Evolutionary conservation across 2,113 vertebrate species (phyloP).

Genomic region (Leptocoma aspasia): DNA sequence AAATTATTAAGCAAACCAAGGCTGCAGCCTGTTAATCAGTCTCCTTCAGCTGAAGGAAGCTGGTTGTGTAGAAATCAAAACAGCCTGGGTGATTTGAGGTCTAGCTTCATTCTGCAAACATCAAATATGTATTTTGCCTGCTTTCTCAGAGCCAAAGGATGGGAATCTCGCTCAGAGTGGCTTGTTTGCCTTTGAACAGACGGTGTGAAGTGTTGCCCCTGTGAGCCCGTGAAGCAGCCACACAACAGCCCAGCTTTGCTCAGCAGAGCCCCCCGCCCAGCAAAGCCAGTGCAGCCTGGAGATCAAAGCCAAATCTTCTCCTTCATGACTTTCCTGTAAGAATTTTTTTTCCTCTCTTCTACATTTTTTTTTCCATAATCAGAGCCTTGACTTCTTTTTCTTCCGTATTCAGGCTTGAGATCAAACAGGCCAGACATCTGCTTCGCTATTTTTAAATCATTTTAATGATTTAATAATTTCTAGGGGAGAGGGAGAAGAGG

Average conservation of each 20-base stretch:
- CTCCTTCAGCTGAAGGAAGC: conserved; percentile 36
- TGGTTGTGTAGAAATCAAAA: conserved; percentile 15
- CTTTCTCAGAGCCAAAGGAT: conserved; percentile 9
- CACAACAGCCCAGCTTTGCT: neutral
- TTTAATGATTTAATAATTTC: conserved; percentile 61
- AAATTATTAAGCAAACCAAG: conserved; percentile 12
- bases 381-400: conserved; percentile 61
- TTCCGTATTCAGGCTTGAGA: conserved; percentile 66
- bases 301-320: conserved; percentile 73
- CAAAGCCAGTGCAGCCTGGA: conserved; percentile 6
- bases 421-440: conserved; percentile 75
- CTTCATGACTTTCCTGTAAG: conserved; percentile 59
- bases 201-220: conserved; percentile 30
- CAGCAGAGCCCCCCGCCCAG: neutral
- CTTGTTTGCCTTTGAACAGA: conserved; percentile 31
- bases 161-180: conserved; percentile 19
- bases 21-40: neutral
- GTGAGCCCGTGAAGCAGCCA: neutral
- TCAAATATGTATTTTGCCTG: conserved; percentile 35
- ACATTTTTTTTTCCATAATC: conserved; percentile 57
- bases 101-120: conserved; percentile 17
- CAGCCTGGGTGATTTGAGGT: conserved; percentile 21
- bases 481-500: neutral
- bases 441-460: conserved; percentile 46
- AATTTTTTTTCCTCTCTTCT: conserved; percentile 25